phyloP scores from a whole-genome alignment of 2,113 vertebrate species.

The Sinocyclocheilus anshuiensis region DNA sequence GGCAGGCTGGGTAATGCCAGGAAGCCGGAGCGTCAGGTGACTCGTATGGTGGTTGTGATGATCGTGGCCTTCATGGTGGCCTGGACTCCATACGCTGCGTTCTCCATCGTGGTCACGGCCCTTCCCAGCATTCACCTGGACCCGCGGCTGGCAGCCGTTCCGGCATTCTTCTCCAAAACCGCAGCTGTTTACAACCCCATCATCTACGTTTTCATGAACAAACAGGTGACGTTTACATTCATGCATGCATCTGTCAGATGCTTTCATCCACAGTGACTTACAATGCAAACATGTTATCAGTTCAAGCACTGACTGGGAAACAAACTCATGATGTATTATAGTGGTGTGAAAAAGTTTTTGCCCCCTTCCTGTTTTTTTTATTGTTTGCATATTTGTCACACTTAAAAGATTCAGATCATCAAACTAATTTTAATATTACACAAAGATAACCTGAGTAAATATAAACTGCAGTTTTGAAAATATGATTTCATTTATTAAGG shows the following conservation, averaged over 20 bases:
- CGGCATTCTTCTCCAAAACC: conserved; percentile 89
- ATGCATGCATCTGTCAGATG: background rate
- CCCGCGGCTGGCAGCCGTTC: conserved; percentile 80
- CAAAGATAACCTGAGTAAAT: no score
- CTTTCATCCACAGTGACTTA: background rate
- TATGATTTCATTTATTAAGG: no score
- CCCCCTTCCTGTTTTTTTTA: no score
- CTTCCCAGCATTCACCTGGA: conserved; percentile 81
- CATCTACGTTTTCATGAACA: conserved; percentile 93
- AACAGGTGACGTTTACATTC: conserved; percentile 74
- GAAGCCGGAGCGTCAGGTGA: conserved; percentile 86
- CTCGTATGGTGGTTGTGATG: conserved; percentile 88
- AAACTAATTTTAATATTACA: no score
- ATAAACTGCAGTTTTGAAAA: no score
- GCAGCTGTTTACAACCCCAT: conserved; percentile 87
- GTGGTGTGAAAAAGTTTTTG: no score
- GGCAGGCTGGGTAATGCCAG: conserved; percentile 75
- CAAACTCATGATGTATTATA: no score
- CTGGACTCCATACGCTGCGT: conserved; percentile 84
- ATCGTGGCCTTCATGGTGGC: conserved; percentile 86
- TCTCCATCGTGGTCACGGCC: conserved; percentile 81
- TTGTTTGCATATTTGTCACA: no score
- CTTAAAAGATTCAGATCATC: no score
- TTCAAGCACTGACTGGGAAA: no score
- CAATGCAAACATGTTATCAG: no score